Percentiles rank a stretch among this genome's conserved stretches.
phyloP scores from a whole-genome alignment of 2,113 vertebrate genomes.

The Chloroceryle aenea region DNA sequence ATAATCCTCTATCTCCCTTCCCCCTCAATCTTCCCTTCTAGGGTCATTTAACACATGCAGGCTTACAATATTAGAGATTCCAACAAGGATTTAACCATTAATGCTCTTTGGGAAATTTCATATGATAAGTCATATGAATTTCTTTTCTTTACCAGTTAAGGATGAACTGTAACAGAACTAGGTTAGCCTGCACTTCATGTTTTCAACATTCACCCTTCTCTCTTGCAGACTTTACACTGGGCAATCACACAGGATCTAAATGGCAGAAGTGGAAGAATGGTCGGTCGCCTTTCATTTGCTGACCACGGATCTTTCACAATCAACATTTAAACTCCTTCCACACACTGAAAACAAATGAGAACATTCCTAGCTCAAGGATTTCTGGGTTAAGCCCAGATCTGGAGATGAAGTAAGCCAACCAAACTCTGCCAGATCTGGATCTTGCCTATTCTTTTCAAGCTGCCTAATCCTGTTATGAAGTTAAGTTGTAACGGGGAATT shows the following conservation, averaged over 20 bases:
- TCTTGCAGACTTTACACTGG: neutral
- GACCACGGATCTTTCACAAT: neutral
- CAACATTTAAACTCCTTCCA: neutral
- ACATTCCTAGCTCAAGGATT: constrained; percentile 21
- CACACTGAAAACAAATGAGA: neutral
- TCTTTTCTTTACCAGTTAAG: constrained; percentile 9
- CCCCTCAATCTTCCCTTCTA: constrained; percentile 60
- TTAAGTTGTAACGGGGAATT: constrained; percentile 50
- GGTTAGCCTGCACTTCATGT: neutral
- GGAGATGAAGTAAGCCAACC: neutral
- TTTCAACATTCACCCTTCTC: neutral
- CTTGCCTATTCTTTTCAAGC: constrained; percentile 35
- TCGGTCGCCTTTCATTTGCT: constrained; percentile 18
- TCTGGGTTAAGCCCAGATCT: constrained; percentile 42
- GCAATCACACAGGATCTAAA: neutral
- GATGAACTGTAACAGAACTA: constrained; percentile 8
- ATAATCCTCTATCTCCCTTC: constrained; percentile 66
- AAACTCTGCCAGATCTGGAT: constrained; percentile 30
- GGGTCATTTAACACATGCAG: constrained; percentile 71
- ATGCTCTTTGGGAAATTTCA: constrained; percentile 74
- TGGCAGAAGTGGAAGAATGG: neutral
- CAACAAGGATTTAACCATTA: constrained; percentile 86
- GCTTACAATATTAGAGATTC: constrained; percentile 83
- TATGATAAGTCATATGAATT: constrained; percentile 69
- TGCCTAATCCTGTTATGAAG: constrained; percentile 62